Evolutionary conservation across 2,888 invertebrate species (phyloP).

Genomic region (Griposia aprilina): DNA sequence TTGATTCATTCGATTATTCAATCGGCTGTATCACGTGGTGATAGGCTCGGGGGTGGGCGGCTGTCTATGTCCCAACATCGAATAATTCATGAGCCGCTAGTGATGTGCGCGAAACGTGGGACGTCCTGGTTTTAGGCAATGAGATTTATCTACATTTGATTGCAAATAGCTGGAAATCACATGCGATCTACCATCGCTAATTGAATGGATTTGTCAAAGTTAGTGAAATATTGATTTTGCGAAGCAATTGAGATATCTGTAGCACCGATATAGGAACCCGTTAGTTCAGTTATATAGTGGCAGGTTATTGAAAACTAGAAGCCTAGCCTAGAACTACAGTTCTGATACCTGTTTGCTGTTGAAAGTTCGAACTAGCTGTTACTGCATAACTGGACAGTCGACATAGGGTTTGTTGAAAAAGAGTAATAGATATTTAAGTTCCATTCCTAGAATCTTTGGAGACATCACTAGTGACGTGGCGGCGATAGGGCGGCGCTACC

Average conservation of each 20-base stretch:
- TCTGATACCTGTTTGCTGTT: slow-evolving; percentile 39
- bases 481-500: slow-evolving; percentile 75
- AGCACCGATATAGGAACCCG: slow-evolving; percentile 8
- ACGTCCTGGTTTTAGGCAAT: slow-evolving; percentile 28
- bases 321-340: slow-evolving; percentile 62
- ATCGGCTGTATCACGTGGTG: slow-evolving; percentile 60
- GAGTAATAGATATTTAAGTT: not conserved
- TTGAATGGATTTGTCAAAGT: not conserved
- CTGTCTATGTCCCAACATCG: slow-evolving; percentile 80
- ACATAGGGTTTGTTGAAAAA: not conserved
- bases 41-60: slow-evolving; percentile 62
- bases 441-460: not conserved
- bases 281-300: slow-evolving; percentile 24
- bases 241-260: not conserved
- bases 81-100: slow-evolving; percentile 85
- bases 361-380: slow-evolving; percentile 26
- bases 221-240: not conserved
- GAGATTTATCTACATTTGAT: slow-evolving; percentile 33
- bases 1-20: slow-evolving; percentile 61
- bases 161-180: slow-evolving; percentile 12
- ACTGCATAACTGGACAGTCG: slow-evolving; percentile 7
- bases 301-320: slow-evolving; percentile 41
- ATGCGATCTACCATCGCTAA: slow-evolving; percentile 1
- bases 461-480: slow-evolving; percentile 54
- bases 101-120: slow-evolving; percentile 44